Percentiles rank a stretch among this genome's conserved stretches.
Evolutionary conservation across 2,797 vertebrate genomes (phyloP).

Genomic region (Lagocephalus sceleratus): DNA sequence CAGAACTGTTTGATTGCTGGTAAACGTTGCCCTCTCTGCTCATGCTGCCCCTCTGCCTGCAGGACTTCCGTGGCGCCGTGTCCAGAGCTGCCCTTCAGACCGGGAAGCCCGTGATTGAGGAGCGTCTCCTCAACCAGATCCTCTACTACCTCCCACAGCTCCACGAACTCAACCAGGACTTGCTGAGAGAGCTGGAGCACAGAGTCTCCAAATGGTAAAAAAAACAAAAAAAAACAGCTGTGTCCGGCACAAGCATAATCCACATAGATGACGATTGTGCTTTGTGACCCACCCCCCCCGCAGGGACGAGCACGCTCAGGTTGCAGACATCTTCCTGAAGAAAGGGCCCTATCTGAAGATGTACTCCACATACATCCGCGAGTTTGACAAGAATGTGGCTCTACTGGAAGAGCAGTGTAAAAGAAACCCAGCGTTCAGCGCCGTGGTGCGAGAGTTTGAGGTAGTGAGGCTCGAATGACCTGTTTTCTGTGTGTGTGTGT

Average conservation of each 20-base stretch:
- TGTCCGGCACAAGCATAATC: too few species aligned
- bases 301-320: conserved; percentile 85
- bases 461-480: conserved; percentile 70
- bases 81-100: conserved; percentile 81
- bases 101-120: conserved; percentile 92
- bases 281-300: not conserved
- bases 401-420: conserved; percentile 92
- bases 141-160: conserved; percentile 94
- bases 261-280: not conserved
- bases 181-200: conserved; percentile 88
- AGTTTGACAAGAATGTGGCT: conserved; percentile 93
- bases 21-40: not conserved
- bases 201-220: conserved; percentile 88
- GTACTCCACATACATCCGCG: conserved; percentile 97
- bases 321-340: conserved; percentile 96
- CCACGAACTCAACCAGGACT: conserved; percentile 90
- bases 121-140: conserved; percentile 90
- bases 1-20: not conserved
- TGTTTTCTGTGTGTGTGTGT: conserved; percentile 26
- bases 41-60: conserved; percentile 4
- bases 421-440: conserved; percentile 85
- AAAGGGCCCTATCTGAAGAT: conserved; percentile 97
- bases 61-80: conserved; percentile 93
- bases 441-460: conserved; percentile 90
- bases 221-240: not conserved